phyloP scores from a whole-genome alignment of 53 echinoderm and acorn worm species.

The Hippasteria phrygiana region DNA sequence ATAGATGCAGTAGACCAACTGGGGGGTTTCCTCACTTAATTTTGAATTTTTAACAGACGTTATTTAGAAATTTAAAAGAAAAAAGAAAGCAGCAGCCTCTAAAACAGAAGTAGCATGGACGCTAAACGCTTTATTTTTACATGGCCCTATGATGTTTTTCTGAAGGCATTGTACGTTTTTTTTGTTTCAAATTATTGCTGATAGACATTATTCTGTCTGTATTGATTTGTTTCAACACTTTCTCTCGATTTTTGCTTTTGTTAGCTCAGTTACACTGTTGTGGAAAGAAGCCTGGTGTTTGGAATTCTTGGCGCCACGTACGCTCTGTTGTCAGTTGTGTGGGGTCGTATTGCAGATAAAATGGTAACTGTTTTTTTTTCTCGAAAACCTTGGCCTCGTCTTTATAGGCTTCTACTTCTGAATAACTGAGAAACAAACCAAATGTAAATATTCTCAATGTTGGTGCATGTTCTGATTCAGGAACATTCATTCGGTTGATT shows the following conservation, averaged over 20 bases:
- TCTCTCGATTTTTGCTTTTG: no score
- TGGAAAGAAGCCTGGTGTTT: background rate
- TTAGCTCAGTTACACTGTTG: constrained; percentile 10
- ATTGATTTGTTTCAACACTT: background rate
- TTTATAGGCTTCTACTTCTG: no score
- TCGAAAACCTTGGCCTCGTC: background rate
- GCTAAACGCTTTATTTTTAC: background rate
- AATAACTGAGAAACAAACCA: no score
- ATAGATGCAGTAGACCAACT: no score
- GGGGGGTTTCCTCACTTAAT: no score
- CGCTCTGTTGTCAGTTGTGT: background rate
- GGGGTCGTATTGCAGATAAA: constrained; percentile 8
- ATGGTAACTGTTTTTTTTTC: background rate
- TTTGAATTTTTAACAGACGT: no score
- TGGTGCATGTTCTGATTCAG: no score
- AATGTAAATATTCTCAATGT: no score
- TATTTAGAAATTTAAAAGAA: background rate
- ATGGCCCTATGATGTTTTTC: background rate
- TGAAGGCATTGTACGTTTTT: background rate
- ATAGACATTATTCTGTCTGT: no score
- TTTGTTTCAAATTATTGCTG: background rate
- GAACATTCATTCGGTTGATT: no score
- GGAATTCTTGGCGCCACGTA: background rate
- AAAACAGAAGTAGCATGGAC: background rate
- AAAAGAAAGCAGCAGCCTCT: background rate